These are phyloP conservation scores for Cariama cristata DNA, from an alignment of 2,113 vertebrate species.

Conservation along the genomic window DNA sequence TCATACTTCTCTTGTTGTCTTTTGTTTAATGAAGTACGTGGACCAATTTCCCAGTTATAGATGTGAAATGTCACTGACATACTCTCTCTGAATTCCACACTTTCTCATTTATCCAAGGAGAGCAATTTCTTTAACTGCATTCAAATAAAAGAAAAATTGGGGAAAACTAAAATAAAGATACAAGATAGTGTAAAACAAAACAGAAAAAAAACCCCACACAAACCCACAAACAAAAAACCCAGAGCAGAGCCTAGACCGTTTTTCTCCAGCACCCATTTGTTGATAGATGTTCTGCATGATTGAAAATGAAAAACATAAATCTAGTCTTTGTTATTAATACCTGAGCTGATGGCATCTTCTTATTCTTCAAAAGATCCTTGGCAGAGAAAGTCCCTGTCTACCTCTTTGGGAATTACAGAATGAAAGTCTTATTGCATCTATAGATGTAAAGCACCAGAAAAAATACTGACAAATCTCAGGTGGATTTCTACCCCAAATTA, in stretches of 20 bases:
- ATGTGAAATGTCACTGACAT: background rate
- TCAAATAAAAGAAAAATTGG: background rate
- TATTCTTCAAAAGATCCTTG: background rate
- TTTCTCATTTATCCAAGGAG: background rate
- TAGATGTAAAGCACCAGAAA: background rate
- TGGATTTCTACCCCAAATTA: background rate
- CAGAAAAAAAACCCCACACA: background rate
- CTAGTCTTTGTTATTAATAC: background rate
- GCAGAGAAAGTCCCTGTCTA: background rate
- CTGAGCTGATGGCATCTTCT: background rate
- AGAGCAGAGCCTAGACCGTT: background rate
- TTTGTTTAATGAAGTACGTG: constrained; percentile 36
- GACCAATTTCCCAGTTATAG: background rate
- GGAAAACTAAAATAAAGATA: background rate
- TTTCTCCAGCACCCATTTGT: background rate
- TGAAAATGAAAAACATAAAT: background rate
- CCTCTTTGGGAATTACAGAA: background rate
- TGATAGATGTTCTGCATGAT: background rate
- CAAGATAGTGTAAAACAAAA: background rate
- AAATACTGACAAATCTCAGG: background rate
- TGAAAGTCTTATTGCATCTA: background rate
- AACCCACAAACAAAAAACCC: background rate
- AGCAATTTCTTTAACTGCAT: background rate
- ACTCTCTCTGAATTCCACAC: background rate
- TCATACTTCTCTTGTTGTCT: background rate